Evolutionary conservation across 2,797 vertebrate species (phyloP).

Genomic region (Lates japonicus): DNA sequence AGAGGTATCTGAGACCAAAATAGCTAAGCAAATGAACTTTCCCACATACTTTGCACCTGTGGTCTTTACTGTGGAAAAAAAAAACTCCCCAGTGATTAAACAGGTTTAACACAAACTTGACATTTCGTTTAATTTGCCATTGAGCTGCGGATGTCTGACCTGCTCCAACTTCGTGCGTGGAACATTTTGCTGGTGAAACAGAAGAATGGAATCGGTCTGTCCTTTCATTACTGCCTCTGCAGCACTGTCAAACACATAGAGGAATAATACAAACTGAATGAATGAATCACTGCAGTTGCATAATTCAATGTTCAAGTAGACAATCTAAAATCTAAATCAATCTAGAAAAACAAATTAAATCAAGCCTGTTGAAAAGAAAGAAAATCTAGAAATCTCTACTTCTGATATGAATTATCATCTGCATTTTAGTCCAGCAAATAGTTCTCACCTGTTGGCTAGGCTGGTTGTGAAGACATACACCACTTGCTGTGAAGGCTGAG

Average conservation of each 20-base stretch:
- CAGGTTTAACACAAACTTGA: conserved; percentile 11
- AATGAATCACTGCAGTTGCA: not conserved
- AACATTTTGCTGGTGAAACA: conserved; percentile 98
- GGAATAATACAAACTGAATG: not conserved
- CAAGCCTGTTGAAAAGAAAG: not conserved
- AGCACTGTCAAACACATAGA: conserved; percentile 85
- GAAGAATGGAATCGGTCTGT: conserved; percentile 94
- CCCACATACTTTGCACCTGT: conserved; percentile 54
- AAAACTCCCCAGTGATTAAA: conserved; percentile 11
- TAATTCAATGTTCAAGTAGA: not conserved
- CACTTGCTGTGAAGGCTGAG: conserved; percentile 90
- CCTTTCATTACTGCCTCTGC: conserved; percentile 97
- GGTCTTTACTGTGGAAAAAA: conserved; percentile 16
- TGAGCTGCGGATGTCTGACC: conserved; percentile 79
- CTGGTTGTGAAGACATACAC: conserved; percentile 97
- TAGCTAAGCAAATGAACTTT: conserved; percentile 61
- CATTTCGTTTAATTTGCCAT: not conserved
- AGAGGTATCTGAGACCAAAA: conserved; percentile 48
- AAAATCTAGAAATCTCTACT: not conserved
- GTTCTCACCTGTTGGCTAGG: conserved; percentile 95
- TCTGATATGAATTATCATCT: not conserved
- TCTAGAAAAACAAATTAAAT: not conserved
- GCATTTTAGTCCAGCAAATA: not conserved
- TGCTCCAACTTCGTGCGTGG: conserved; percentile 94
- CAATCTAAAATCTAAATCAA: not conserved